Base-by-base conservation (phyloP, 1,140 invertebrate species). In the Hermetia illucens region DNA sequence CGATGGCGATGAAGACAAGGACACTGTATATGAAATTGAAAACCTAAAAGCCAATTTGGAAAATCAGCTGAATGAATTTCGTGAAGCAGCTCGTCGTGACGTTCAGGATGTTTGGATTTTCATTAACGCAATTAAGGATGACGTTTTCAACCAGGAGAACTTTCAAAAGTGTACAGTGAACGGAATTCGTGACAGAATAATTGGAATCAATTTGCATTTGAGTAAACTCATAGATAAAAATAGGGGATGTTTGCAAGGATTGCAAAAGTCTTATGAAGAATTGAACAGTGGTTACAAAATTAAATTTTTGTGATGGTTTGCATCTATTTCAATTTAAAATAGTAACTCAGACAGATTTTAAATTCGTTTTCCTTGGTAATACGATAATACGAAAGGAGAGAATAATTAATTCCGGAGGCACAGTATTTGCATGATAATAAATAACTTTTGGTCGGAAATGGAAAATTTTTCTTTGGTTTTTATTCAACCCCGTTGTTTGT, bases 81-180 rank as follows among this genome's bases (percentile, higher is more conserved):
- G 44, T 15, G 21, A 17, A 2, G 34, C 33, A 16, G 50, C 51
- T n/a, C 37, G 42, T 21, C 37, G 37, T 6, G 47, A 53, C 5
- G 32, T 54, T 3, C 44, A 54, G 42, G 53, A 53, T 9, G 51
- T 58, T 44, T 54, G 50, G 43, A 44, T 48, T 10, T 44, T 39
- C 32, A 40, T 58, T 36, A 39, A 40, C 22, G 36, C 47, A 12
- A 48, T 58, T 8, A 48, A 45, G 1, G 51, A 49, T 18, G 53
- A 58, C 36, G 52, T 57, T 15, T 45, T 51, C 12, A 42, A 25
- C 5, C 46, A 47, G 4, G 49, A 57, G 22, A 47, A 47, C 6
- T 47, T 58, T 19, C 44, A 46, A 5, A 38, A 41, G 17, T 53
- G 38, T 15, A 45, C 55, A 6, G 37, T 58, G 19, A 44, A 47